Evolutionary conservation across 2,113 vertebrate genomes (phyloP).

Genomic region (Gila orcuttii): DNA sequence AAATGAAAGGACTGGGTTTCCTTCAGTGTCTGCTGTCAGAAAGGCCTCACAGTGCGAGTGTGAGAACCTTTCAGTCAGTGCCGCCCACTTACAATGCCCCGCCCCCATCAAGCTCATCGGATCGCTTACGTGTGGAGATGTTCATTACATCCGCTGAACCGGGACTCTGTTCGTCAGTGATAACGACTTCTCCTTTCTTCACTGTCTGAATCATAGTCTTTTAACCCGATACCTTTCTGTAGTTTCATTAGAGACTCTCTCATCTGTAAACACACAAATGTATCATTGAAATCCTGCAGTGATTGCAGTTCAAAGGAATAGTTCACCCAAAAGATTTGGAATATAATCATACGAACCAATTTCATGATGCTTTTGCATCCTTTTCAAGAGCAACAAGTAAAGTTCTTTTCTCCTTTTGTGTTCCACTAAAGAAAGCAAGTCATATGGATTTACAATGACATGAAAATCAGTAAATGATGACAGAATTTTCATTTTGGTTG

Average conservation of each 20-base stretch:
- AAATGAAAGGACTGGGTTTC: background rate
- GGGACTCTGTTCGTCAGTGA: conserved; percentile 75
- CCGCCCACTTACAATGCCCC: background rate
- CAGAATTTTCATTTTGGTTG: too few relatives aligned
- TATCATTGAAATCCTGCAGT: background rate
- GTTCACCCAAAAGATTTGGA: background rate
- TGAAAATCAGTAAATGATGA: background rate
- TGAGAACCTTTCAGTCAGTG: background rate
- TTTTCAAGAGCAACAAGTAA: background rate
- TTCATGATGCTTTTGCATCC: conserved; percentile 1
- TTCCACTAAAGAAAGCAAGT: background rate
- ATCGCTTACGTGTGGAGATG: background rate
- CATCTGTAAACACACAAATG: conserved; percentile 79
- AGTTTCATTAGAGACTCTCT: conserved; percentile 93
- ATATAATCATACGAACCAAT: background rate
- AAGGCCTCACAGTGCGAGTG: background rate
- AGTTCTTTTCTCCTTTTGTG: background rate
- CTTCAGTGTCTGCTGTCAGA: background rate
- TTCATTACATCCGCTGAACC: conserved; percentile 27
- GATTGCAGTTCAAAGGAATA: background rate
- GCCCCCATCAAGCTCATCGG: background rate
- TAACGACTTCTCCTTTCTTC: conserved; percentile 87
- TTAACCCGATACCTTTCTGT: conserved; percentile 89
- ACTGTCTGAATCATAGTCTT: conserved; percentile 83
- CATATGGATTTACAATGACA: background rate